Evolutionary conservation across 2,888 invertebrate species (phyloP).

Genomic region (Carabus problematicus): DNA sequence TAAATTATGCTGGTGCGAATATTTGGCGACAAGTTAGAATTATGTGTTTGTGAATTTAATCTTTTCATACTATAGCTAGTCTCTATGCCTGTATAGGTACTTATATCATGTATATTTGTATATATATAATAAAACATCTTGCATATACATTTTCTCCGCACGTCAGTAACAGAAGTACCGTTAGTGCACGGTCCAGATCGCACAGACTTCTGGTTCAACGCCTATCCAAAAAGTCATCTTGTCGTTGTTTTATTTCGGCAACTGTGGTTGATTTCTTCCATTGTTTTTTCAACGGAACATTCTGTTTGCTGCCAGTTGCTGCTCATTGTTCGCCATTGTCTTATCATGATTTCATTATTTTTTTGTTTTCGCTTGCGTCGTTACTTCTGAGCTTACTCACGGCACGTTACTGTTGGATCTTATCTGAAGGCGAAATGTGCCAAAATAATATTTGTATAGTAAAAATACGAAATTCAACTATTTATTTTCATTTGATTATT

Average conservation of each 20-base stretch:
- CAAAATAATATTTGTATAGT: no score
- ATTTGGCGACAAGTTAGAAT: no score
- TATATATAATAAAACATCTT: not conserved
- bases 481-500: no score
- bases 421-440: no score
- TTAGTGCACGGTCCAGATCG: slow-evolving; percentile 31
- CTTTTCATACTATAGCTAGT: no score
- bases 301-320: not conserved
- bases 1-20: no score
- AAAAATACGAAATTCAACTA: no score
- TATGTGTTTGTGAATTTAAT: no score
- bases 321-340: not conserved
- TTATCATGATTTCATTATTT: not conserved
- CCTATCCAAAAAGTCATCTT: slow-evolving; percentile 21
- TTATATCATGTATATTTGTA: not conserved
- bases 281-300: slow-evolving; percentile 32
- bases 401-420: no score
- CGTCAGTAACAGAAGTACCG: slow-evolving; percentile 18
- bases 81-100: no score
- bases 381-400: no score
- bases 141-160: slow-evolving; percentile 9
- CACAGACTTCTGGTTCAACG: slow-evolving; percentile 19
- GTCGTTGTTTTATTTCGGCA: slow-evolving; percentile 26
- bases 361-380: not conserved
- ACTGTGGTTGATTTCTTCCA: slow-evolving; percentile 32